Base-by-base conservation (phyloP, 2,888 invertebrate species). In the Emmelina monodactyla region DNA sequence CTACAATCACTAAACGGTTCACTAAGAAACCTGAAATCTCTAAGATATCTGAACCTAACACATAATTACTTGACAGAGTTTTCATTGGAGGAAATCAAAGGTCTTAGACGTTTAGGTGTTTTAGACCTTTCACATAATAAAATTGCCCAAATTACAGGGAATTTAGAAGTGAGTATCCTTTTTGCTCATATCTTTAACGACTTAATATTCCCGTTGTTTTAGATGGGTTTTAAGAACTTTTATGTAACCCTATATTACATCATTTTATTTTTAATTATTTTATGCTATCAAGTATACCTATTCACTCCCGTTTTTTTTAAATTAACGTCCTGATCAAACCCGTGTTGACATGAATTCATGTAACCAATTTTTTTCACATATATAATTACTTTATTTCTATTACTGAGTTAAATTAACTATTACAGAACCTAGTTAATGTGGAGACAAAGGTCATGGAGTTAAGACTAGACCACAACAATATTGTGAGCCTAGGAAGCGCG, bases 111-210 rank as follows among this genome's bases (percentile, higher is more conserved):
- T 42, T 67, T 93, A n/a, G 84, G 84, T 32, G 81, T 85, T 11
- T 83, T 92, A 36, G 92, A 92, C 66, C 72, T 92, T 14, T 91
- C 91, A 2, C 83, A 86, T 56, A 93, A 92, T 60, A 84, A 82
- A 58, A 91, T 93, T 36, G 81, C 73, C 33, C 83, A 82, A 31
- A 63, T 91, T 19, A 82, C 82, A 10, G 88, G 88, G 31, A 82
- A 85, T 39, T 85, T 86, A 56, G 85, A 87, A 60, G 86, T 86
- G 70, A 73, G 63, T 61, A 32, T 30, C n/a, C 13, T 19, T 28
- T 22, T 22, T 13, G 22, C 4, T 25, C n/a, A 19, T 5, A n/a
- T 25, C 3, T 25, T 25, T 25, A 25, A 7, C 11, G 3, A 25
- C 11, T 25, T 25, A 10, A 25, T 25, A 25, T 25, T 25, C n/a